Base-by-base conservation (phyloP, 2,113 vertebrate species). In the Motacilla tschutschensis region DNA sequence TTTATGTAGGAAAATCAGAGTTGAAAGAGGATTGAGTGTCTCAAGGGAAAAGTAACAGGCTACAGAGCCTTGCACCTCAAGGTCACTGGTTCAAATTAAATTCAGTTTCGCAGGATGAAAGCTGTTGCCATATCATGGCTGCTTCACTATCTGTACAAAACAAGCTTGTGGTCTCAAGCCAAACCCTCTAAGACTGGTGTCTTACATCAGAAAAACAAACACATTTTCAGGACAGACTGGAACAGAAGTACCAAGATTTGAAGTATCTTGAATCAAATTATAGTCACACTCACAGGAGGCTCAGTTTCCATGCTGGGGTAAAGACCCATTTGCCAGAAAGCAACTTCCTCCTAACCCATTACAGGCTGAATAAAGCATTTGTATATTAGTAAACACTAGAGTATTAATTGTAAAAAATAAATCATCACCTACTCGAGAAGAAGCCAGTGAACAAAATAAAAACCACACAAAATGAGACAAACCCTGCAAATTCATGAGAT, bases 51-150 rank as follows among this genome's bases (percentile, higher is more conserved):
- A 70, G 81, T 66, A 87, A 92, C 26, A 50, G 31, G 75, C 79
- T 83, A 67, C 6, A 1, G 2, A 64, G 50, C n/a, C 71, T 73
- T 44, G 71, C 62, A 91, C 65, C 63, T 93, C 73, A 46, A 74
- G 73, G 85, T 92, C 88, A 90, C 2, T 12, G 69, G 83, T 79
- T 92, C 85, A 92, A 94, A 82, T 83, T 79, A 88, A 86, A 82
- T 69, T 89, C 87, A 85, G 44, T 88, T 81, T 83, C 70, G 79
- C 36, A 59, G 58, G 75, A 64, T 13, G 43, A 87, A 85, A 88
- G 65, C 50, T 80, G 58, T 33, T 78, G n/a, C 31, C 28, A 2
- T 10, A 54, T 6, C 40, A 86, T 2, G 0, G 55, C 66, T 62
- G 65, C 67, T 47, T 46, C n/a, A 78, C 53, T 54, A 50, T 44